Evolutionary conservation across 1,140 invertebrate genomes (phyloP), one percentile per base, ranked within the genome.

Genomic region (Octopus bimaculoides): DNA sequence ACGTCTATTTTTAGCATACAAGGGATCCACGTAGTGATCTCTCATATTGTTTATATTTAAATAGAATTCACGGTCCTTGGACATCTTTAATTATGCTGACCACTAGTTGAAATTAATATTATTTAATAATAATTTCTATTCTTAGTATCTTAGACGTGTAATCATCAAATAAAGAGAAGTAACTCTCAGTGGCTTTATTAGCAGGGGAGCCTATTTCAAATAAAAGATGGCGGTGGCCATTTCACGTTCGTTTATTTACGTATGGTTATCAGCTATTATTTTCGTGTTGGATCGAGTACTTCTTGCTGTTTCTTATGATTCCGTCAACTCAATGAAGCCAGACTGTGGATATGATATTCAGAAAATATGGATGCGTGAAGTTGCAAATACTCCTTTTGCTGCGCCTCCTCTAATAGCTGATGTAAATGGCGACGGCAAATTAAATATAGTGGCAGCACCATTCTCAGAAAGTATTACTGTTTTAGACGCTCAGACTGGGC

Each of bases 351-450:
- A 87, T 80, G 82, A 83, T 20, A 52, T 89, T 54, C 83, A 83
- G 52, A 84, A 83, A 41, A 78, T 87, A 26, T 88, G 87, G 87
- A 86, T 86, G 73, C 83, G 85, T 41, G 88, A 88, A 77, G 74
- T 89, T 53, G 85, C 86, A 10, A 84, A 85, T 52, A 83, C 87
- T 26, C 87, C 88, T 54, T 88, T 89, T 84, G 86, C 87, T 14
- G 84, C 85, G 9, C 26, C 85, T 14, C 88, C 88, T 9, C 82
- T 89, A 6, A 82, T 89, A 20, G 80, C 84, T 76, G 85, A 88
- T 81, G 83, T 88, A 0, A 81, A 89, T 85, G 88, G 82, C 41
- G 86, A 88, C 82, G 85, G 85, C 7, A 77, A 71, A 6, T 26
- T 85, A 17, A 86, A 89, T 78, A 83, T 89, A 69, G 83, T 88